Percentiles rank a stretch among this genome's conserved stretches.
Conservation (phyloP, 2,113 vertebrate species). For the Excalfactoria chinensis region DNA sequence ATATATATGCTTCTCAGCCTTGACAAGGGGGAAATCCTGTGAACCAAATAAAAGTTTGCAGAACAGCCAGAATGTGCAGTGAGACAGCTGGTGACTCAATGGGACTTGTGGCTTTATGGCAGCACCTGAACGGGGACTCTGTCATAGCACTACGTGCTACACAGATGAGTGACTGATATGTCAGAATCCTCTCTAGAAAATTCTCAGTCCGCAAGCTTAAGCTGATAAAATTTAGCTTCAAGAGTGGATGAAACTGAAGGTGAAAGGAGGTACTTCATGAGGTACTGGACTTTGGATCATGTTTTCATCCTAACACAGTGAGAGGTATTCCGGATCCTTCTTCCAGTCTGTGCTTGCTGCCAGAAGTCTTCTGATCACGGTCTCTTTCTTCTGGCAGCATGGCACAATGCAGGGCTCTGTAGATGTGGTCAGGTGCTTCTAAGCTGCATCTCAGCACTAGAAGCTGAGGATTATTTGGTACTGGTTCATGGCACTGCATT, state of each 20-base stretch:
- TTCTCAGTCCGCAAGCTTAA: not conserved
- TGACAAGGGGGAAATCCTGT: not conserved
- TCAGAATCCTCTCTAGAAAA: not conserved
- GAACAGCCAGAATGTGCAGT: not conserved
- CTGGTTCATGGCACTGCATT: accelerated
- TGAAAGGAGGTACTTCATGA: not conserved
- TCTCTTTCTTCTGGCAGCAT: not conserved
- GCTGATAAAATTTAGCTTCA: not conserved
- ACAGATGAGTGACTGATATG: not conserved
- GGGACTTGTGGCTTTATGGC: not conserved
- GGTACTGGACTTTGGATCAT: accelerated
- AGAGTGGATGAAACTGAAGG: not conserved
- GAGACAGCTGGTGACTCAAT: not conserved
- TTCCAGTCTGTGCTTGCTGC: not conserved
- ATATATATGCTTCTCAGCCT: not conserved
- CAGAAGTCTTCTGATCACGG: not conserved
- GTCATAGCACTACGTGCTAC: not conserved
- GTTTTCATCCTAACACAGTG: accelerated
- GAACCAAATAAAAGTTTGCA: not conserved
- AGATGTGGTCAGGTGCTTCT: not conserved
- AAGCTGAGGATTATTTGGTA: not conserved
- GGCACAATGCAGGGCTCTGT: not conserved
- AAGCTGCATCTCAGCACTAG: not conserved
- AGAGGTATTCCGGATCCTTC: not conserved
- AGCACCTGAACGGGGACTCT: not conserved